Base-by-base conservation (phyloP, 2,888 invertebrate species). In the Cyclophora punctaria region DNA sequence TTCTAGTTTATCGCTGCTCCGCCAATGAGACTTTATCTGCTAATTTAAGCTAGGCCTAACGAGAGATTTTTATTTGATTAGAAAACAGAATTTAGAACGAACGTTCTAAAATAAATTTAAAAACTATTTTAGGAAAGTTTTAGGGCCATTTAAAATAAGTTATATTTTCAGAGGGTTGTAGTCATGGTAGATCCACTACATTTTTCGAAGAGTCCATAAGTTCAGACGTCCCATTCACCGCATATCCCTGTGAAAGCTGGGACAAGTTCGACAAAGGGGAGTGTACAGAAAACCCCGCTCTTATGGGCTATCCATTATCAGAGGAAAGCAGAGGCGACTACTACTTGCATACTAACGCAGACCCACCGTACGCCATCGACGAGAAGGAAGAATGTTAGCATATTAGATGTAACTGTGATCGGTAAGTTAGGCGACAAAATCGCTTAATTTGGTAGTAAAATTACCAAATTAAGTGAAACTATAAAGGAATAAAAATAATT, bases 141-240 rank as follows among this genome's bases (percentile, higher is more conserved):
- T n/a, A 7, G 7, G 6, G 41, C 7, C 7, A 7, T 42, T 42
- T 42, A 2, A 7, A 43, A 3, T 7, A 20, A 43, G 41, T 33
- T 53, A 59, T 37, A 56, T 64, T 80, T 80, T 47, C 78, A 89
- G 94, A 92, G 64, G 90, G 89, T 3, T 94, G 94, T 77, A 94
- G 94, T 67, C 94, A 94, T 71, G 90, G 90, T 0, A 89, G 92
- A 50, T 89, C 93, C 1, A 89, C 90, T 66, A 73, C 85, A 56
- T 92, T 89, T 62, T 94, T 91, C 71, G 88, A 84, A 0, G 93
- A 93, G 68, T 94, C 94, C 3, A 91, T 94, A 45, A 74, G 80
- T n/a, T 75, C 85, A 2, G 71, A 79, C 0, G 66, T 66, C 41
- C 89, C 88, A 1, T 94, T 93, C 67, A 69, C 81, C 4, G 89